These are phyloP conservation scores for Paradoxurus hermaphroditus DNA, from an alignment of 2,113 vertebrate species.

Conservation along the genomic window DNA sequence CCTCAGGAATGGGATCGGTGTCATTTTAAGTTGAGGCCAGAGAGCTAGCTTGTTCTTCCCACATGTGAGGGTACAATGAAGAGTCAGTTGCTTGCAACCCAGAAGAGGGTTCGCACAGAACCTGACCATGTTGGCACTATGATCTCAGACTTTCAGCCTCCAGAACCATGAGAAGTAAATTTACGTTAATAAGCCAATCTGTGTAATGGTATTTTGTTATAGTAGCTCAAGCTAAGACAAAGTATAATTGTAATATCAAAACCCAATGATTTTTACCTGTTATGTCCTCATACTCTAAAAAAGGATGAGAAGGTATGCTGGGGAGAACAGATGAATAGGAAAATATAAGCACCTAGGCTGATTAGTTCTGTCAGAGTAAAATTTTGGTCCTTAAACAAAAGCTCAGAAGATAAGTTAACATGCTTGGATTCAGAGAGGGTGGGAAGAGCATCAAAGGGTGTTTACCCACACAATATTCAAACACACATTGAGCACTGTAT, in stretches of 20 bases:
- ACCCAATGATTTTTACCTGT: neutral
- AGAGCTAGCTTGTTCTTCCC: neutral
- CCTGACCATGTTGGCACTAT: neutral
- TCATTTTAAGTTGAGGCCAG: neutral
- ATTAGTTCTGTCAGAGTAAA: neutral
- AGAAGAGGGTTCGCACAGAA: neutral
- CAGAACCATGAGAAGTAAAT: neutral
- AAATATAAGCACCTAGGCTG: neutral
- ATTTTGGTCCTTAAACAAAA: slow-evolving; percentile 8
- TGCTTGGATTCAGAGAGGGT: neutral
- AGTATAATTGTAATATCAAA: neutral
- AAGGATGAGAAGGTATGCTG: neutral
- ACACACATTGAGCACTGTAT: neutral
- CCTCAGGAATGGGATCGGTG: neutral
- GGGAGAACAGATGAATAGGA: neutral
- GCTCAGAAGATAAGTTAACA: neutral
- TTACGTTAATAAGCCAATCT: neutral
- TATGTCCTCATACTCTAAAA: neutral
- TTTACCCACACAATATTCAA: neutral
- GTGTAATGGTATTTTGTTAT: neutral
- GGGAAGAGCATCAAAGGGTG: neutral
- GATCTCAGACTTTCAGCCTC: neutral
- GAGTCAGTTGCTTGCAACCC: neutral
- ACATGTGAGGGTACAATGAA: neutral
- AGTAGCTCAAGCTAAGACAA: neutral